Base-by-base conservation (phyloP, 2,888 invertebrate genomes). In the Mesorhabditis belari region DNA sequence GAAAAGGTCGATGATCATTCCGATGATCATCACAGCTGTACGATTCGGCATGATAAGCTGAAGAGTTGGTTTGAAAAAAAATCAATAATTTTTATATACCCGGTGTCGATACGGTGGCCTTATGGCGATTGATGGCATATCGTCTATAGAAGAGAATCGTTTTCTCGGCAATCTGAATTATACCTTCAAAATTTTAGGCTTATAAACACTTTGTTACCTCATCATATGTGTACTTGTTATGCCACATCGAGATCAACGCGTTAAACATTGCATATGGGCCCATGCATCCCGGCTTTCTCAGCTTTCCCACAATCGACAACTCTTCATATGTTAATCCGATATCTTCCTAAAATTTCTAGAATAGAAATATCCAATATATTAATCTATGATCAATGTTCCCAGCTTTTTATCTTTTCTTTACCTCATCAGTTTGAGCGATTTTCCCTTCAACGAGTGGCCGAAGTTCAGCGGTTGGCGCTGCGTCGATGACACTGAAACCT, bases 261-360 rank as follows among this genome's bases (percentile, higher is more conserved):
- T 91, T 89, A 83, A 92, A 96, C 93, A 96, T 96, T 63, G 91
- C 90, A 83, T 88, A 95, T 0, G 98, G 98, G 0, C 98, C 98
- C 81, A 85, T 85, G 26, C 81, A 76, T 26, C 81, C 80, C 51
- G 83, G 83, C 77, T 93, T 94, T 55, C 98, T 85, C 55, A 96
- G 84, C 2, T 88, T 85, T 0, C 96, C 98, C 81, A 90, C 95
- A 69, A 88, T 86, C 3, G 84, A 82, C 28, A 98, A 85, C 81
- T 98, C 96, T 0, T 87, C 88, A 81, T 98, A 98, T 0, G 93
- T 94, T 91, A 98, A 91, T 9, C 94, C 83, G 44, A 79, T 79
- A 57, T 79, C 79, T 4, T 66, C 71, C 69, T 72, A 19, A 25
- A 58, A 24, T 44, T 44, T 44, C 9, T 12, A 44, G n/a, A 44